A percentile compares a stretch with the other conserved stretches of the same genome.
Evolutionary conservation across 1,140 invertebrate species (phyloP).

Genomic region (Paraescarpia echinospica): DNA sequence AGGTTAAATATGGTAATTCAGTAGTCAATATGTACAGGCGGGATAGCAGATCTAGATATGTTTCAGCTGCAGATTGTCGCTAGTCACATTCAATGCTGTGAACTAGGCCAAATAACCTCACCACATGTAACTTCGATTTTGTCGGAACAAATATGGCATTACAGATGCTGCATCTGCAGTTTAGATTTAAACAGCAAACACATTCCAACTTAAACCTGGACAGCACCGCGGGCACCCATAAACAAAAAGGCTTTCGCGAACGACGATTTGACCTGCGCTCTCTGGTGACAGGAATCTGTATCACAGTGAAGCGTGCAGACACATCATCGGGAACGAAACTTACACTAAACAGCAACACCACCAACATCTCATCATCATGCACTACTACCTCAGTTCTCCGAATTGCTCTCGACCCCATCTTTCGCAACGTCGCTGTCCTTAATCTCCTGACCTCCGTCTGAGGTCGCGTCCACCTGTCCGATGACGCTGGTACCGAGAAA

Average conservation of each 20-base stretch:
- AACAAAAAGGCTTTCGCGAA: background rate
- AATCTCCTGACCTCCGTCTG: background rate
- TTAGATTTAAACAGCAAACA: background rate
- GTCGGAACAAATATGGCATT: background rate
- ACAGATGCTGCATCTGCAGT: background rate
- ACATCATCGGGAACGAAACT: background rate
- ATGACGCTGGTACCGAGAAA: background rate
- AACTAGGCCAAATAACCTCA: background rate
- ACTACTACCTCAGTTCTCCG: background rate
- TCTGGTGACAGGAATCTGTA: background rate
- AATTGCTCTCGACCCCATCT: background rate
- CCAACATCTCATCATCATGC: background rate
- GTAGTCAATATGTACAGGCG: background rate
- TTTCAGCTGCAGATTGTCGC: background rate
- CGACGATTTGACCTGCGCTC: background rate
- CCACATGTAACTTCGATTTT: background rate
- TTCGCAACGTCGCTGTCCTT: background rate
- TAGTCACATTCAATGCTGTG: background rate
- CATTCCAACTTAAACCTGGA: background rate
- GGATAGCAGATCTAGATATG: background rate
- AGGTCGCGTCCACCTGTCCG: background rate
- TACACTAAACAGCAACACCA: background rate
- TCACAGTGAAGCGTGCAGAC: background rate
- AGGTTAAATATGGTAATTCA: background rate
- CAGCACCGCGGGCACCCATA: background rate